Evolutionary conservation across 2,113 vertebrate species (phyloP).

Genomic region (Diadophis punctatus): DNA sequence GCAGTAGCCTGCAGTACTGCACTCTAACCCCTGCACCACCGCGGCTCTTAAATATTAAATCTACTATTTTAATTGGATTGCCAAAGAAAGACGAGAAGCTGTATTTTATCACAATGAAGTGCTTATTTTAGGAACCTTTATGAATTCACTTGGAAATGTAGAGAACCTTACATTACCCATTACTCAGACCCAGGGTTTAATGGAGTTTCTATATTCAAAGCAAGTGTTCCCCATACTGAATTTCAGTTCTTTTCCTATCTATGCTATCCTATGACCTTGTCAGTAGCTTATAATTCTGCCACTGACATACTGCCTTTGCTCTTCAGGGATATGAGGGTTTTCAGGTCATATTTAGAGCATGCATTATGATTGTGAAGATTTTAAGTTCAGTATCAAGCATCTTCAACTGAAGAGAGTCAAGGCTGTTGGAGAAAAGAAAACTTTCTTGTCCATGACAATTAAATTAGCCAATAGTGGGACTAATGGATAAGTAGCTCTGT

Average conservation of each 20-base stretch:
- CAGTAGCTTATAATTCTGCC: too few species aligned
- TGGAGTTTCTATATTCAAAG: background rate
- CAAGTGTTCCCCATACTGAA: too few species aligned
- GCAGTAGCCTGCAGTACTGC: too few species aligned
- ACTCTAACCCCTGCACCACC: too few species aligned
- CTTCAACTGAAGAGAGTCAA: background rate
- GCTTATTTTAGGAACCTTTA: background rate
- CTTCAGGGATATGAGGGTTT: background rate
- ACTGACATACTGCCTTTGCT: background rate
- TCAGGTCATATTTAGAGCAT: too few species aligned
- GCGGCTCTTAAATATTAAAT: background rate
- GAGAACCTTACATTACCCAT: background rate
- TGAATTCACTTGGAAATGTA: background rate
- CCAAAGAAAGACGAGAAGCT: background rate
- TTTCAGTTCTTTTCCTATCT: background rate
- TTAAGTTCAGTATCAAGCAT: background rate
- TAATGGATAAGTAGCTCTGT: background rate
- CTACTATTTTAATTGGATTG: background rate
- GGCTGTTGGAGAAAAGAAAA: background rate
- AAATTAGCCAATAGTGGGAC: background rate
- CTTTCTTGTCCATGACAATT: background rate
- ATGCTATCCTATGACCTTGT: background rate
- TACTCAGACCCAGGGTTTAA: background rate
- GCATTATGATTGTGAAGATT: background rate
- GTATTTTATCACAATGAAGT: background rate